Evolutionary conservation across 1,140 invertebrate genomes (phyloP).

Genomic region (Aphelenchoides besseyi): DNA sequence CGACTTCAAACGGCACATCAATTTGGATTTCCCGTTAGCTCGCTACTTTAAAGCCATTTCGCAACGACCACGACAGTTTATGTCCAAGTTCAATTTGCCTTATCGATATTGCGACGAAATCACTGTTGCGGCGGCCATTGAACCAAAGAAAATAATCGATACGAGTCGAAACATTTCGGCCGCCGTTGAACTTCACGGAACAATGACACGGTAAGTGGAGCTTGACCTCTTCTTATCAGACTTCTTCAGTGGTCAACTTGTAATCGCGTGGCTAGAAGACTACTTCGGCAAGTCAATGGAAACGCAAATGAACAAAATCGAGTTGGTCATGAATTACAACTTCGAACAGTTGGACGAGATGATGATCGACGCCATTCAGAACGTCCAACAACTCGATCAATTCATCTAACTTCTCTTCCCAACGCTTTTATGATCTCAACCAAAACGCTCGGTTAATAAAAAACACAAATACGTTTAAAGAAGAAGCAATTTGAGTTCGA

Average conservation of each 20-base stretch:
- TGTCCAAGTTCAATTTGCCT: slow-evolving; percentile 41
- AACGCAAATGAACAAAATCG: not conserved
- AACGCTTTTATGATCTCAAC: no score
- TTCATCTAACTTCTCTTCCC: no score
- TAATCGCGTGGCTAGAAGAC: slow-evolving; percentile 49
- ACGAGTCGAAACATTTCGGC: slow-evolving; percentile 20
- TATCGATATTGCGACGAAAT: slow-evolving; percentile 60
- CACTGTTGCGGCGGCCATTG: slow-evolving; percentile 52
- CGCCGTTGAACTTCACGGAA: slow-evolving; percentile 2
- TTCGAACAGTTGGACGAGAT: not conserved
- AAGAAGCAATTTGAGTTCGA: no score
- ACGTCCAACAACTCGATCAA: no score
- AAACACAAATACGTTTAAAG: no score
- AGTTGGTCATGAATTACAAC: not conserved
- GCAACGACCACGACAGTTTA: slow-evolving; percentile 35
- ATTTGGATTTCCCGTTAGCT: slow-evolving; percentile 51
- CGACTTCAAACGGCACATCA: slow-evolving; percentile 56
- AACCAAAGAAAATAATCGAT: slow-evolving; percentile 44
- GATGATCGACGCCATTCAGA: slow-evolving; percentile 2
- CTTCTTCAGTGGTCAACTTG: slow-evolving; percentile 47
- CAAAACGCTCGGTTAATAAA: no score
- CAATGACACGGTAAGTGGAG: not conserved
- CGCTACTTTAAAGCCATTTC: slow-evolving; percentile 50
- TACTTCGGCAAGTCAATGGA: not conserved
- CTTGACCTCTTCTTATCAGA: not conserved